Conservation (phyloP, 2,797 vertebrate species). For the Vireo griseus region DNA sequence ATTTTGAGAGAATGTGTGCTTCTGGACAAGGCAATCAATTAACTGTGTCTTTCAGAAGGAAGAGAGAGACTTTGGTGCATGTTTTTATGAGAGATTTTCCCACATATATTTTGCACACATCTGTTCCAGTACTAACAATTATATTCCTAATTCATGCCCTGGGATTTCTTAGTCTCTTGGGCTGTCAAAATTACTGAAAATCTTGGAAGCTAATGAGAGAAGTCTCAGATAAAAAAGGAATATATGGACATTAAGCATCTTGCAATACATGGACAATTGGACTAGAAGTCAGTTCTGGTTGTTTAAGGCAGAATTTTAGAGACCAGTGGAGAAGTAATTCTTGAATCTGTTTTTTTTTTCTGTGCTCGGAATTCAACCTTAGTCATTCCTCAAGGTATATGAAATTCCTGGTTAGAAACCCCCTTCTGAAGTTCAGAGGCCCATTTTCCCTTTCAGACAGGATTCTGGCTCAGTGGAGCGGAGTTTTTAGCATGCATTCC, state of each 20-base stretch:
- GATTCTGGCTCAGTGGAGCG: neutral
- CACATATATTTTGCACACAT: neutral
- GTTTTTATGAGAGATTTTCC: neutral
- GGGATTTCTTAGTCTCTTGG: conserved; percentile 48
- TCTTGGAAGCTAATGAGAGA: neutral
- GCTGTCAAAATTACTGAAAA: conserved; percentile 30
- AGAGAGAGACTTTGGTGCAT: neutral
- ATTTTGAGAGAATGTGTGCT: neutral
- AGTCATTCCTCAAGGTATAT: neutral
- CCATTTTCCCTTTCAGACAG: neutral
- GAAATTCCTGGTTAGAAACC: neutral
- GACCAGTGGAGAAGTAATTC: neutral
- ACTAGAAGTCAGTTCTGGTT: neutral
- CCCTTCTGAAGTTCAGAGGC: neutral
- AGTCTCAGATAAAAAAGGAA: neutral
- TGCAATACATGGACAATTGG: neutral
- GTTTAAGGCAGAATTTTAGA: neutral
- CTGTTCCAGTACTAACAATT: neutral
- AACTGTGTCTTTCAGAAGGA: neutral
- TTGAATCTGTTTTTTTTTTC: neutral
- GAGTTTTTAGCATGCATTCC: neutral
- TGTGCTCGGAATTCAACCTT: neutral
- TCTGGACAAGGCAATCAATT: neutral
- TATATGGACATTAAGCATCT: neutral
- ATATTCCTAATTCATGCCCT: neutral